Evolutionary conservation across 2,797 vertebrate species (phyloP).

Genomic region (Ctenopoma kingsleyae): DNA sequence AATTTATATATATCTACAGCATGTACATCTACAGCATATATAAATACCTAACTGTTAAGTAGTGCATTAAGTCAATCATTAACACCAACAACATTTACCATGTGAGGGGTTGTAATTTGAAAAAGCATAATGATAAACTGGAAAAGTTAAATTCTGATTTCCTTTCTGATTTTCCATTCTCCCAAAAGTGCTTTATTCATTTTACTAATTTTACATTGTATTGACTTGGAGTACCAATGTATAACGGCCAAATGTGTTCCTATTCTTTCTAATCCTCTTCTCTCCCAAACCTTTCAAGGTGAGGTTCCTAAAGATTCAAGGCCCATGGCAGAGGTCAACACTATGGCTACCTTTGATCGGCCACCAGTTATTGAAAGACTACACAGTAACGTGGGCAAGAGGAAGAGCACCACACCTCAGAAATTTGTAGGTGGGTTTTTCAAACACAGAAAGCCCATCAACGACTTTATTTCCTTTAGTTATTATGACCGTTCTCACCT

Average conservation of each 20-base stretch:
- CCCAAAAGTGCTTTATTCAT: background rate
- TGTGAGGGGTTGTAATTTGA: background rate
- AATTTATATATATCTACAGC: background rate
- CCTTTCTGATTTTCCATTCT: background rate
- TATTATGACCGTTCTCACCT: background rate
- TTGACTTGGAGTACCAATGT: background rate
- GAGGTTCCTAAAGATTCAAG: constrained; percentile 92
- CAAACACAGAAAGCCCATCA: background rate
- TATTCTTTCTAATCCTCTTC: background rate
- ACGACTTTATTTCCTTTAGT: background rate
- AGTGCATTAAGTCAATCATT: background rate
- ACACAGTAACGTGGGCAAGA: constrained; percentile 94
- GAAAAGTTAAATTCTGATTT: background rate
- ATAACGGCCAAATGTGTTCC: background rate
- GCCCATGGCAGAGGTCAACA: constrained; percentile 89
- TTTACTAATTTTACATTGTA: background rate
- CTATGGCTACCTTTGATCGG: constrained; percentile 92
- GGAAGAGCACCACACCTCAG: constrained; percentile 99
- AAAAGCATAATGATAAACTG: background rate
- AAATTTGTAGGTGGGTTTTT: constrained; percentile 95
- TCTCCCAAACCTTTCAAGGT: constrained; percentile 67
- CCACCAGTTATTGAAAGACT: constrained; percentile 97
- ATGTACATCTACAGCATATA: too few relatives aligned
- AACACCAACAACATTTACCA: background rate
- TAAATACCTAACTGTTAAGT: background rate